phyloP scores from a whole-genome alignment of 1,140 invertebrate genomes.

The Agrilus planipennis region DNA sequence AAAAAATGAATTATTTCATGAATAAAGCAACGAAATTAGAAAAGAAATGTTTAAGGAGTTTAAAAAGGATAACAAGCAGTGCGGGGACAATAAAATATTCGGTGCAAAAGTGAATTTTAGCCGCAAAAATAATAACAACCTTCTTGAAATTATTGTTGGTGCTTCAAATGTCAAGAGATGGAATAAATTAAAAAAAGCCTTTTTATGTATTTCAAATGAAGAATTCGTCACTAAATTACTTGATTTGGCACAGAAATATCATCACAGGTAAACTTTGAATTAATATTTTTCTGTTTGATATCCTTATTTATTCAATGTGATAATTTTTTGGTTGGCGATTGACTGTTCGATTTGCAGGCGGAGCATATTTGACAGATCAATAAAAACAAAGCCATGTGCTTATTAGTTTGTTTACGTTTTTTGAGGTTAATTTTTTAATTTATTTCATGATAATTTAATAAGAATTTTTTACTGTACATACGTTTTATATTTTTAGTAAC shows the following conservation, averaged over 20 bases:
- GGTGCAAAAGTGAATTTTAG: conserved; percentile 6
- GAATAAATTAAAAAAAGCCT: conserved; percentile 32
- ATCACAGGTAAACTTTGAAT: conserved; percentile 23
- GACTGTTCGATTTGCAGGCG: conserved; percentile 17
- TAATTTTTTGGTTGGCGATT: neutral
- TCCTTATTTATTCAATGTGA: conserved; percentile 3
- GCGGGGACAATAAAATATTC: conserved; percentile 6
- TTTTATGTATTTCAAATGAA: conserved; percentile 35
- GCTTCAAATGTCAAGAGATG: conserved; percentile 37
- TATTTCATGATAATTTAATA: no score
- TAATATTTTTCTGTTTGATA: conserved; percentile 10
- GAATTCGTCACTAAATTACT: conserved; percentile 37
- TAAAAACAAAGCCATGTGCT: conserved; percentile 11
- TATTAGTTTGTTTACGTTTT: conserved; percentile 10
- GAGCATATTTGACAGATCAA: conserved; percentile 31
- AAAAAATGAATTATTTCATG: conserved; percentile 13
- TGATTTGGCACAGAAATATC: conserved; percentile 33
- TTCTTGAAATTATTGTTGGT: conserved; percentile 25
- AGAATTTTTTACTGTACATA: no score
- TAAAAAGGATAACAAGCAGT: conserved; percentile 13
- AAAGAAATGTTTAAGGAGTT: conserved; percentile 20
- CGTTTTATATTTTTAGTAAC: no score
- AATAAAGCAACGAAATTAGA: conserved; percentile 6
- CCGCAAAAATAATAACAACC: conserved; percentile 9
- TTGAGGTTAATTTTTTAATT: no score